Conservation (phyloP, 2,113 vertebrate species). For the Psophia crepitans region DNA sequence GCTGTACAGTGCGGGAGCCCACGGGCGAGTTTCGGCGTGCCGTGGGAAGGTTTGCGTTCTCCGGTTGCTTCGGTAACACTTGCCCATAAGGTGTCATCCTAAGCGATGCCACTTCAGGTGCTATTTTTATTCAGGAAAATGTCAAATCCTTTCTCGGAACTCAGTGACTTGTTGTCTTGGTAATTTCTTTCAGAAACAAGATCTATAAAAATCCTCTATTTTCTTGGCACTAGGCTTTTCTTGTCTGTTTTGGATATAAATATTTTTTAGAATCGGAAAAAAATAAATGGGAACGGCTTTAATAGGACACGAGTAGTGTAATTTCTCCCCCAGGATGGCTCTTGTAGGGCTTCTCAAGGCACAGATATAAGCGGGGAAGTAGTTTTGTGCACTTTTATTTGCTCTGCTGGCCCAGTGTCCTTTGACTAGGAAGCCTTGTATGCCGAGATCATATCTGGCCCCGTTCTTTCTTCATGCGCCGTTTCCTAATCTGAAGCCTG, state of each 20-base stretch:
- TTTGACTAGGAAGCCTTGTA: neutral
- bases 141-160: constrained; percentile 52
- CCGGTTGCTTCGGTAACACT: neutral
- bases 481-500: neutral
- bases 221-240: constrained; percentile 9
- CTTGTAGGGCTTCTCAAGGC: neutral
- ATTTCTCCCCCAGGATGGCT: neutral
- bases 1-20: neutral
- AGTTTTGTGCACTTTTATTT: neutral
- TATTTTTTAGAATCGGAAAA: neutral
- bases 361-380: neutral
- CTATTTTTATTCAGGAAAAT: constrained; percentile 62
- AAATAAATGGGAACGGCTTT: neutral
- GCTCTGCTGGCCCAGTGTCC: neutral
- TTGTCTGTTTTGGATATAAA: constrained; percentile 24
- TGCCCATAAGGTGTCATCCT: constrained; percentile 40
- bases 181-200: neutral
- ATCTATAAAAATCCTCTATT: constrained; percentile 28
- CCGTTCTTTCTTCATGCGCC: neutral
- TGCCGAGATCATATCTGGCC: neutral
- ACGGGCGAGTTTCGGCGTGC: neutral
- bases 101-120: constrained; percentile 40
- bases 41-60: neutral
- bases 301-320: fast-evolving
- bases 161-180: constrained; percentile 47